Conservation (phyloP, 2,888 invertebrate species). For the Linyphia triangularis region DNA sequence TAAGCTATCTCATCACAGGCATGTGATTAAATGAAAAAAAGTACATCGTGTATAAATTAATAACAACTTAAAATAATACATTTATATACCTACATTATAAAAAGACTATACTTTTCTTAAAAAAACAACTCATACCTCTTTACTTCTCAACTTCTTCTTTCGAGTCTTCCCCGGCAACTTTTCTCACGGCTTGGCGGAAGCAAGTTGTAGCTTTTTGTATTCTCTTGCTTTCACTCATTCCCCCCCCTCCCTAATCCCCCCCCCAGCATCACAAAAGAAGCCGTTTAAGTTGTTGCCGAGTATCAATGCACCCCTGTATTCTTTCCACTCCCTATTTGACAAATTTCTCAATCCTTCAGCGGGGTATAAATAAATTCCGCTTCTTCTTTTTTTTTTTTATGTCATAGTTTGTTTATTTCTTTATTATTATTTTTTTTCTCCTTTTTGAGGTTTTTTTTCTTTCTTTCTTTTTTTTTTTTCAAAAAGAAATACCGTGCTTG, state of each 20-base stretch:
- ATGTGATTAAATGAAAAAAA: too few species aligned
- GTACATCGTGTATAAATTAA: too few species aligned
- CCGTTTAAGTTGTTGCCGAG: slow-evolving; percentile 64
- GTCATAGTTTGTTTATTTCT: not conserved
- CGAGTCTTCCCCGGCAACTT: slow-evolving; percentile 36
- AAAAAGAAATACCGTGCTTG: not conserved
- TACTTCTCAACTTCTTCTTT: not conserved
- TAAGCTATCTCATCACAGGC: too few species aligned
- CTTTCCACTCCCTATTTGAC: slow-evolving; percentile 49
- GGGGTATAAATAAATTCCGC: slow-evolving; percentile 71
- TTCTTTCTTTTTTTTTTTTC: slow-evolving; percentile 23
- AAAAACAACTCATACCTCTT: slow-evolving; percentile 25
- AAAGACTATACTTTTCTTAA: too few species aligned
- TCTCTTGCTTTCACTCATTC: slow-evolving; percentile 37
- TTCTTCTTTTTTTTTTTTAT: slow-evolving; percentile 8
- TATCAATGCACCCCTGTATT: slow-evolving; percentile 53
- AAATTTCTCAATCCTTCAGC: slow-evolving; percentile 69
- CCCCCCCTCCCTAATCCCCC: not conserved
- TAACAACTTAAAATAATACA: too few species aligned
- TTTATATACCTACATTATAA: not conserved
- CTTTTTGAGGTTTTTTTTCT: slow-evolving; percentile 19
- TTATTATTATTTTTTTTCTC: slow-evolving; percentile 12
- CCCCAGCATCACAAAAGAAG: slow-evolving; percentile 64
- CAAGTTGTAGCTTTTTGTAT: slow-evolving; percentile 60
- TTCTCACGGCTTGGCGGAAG: slow-evolving; percentile 50